Evolutionary conservation across 1,140 invertebrate genomes (phyloP).

Genomic region (Nasonia longicornis): DNA sequence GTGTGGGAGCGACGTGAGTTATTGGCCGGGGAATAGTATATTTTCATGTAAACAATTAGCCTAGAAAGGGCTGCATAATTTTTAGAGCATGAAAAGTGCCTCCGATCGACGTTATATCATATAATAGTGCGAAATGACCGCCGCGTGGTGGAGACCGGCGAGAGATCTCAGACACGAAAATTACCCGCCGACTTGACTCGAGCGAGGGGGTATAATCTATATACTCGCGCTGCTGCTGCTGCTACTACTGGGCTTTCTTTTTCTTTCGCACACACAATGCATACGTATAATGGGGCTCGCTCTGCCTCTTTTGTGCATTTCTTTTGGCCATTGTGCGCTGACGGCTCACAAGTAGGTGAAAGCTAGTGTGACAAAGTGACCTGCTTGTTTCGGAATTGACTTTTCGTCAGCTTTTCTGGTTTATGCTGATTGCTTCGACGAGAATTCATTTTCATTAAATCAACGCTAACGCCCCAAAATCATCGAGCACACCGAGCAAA

Average conservation of each 20-base stretch:
- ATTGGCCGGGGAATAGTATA: not conserved
- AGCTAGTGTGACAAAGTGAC: too few species aligned
- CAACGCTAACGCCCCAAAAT: not conserved
- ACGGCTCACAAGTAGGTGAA: too few species aligned
- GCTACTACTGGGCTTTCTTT: not conserved
- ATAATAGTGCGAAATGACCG: conserved; percentile 4
- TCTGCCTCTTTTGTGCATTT: too few species aligned
- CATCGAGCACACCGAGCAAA: not conserved
- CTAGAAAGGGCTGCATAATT: conserved; percentile 19
- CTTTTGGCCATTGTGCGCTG: too few species aligned
- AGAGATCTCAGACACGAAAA: conserved; percentile 14
- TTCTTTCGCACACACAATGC: not conserved
- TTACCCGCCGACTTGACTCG: not conserved
- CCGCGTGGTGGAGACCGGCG: too few species aligned
- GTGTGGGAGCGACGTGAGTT: too few species aligned
- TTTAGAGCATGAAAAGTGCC: conserved; percentile 14
- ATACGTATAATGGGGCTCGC: too few species aligned
- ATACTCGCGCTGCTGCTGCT: too few species aligned
- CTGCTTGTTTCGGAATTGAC: too few species aligned
- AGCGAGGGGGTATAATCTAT: not conserved
- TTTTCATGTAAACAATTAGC: conserved; percentile 13
- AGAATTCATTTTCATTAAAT: not conserved
- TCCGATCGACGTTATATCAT: conserved; percentile 14
- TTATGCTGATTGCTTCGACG: too few species aligned
- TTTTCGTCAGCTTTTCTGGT: too few species aligned